Base-by-base conservation (phyloP, 2,888 invertebrate genomes). In the Ophonus ardosiacus region DNA sequence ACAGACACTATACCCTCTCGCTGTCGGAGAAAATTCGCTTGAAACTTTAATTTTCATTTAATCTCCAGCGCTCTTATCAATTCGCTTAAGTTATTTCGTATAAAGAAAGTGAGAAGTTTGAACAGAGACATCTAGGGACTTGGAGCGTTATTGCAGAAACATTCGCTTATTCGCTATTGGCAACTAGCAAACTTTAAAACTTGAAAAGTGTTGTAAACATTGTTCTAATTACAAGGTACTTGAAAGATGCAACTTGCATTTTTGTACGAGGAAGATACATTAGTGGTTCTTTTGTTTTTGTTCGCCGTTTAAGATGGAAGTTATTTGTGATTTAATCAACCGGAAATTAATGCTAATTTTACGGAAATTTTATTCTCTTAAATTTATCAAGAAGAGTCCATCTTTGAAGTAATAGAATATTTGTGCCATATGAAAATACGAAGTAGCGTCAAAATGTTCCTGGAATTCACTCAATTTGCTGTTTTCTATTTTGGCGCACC, bases 1-100 rank as follows among this genome's bases (percentile, higher is more conserved):
- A 17, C 57, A 56, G 71, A 57, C 82, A 82, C 57, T 71, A 71
- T 71, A 63, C 38, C 43, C 71, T 82, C 71, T 71, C 82, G 31
- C 71, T 82, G 71, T 51, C 68, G 68, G 56, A 43, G 68, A 65
- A 65, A 81, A 65, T 43, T 51, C 65, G 17, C 82, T 56, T 82
- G 71, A 82, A 82, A 82, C 82, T 82, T 82, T 82, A 82, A 82
- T 82, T 82, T 82, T 82, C 82, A 82, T 82, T 82, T 82, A 82
- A 82, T 82, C 82, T 82, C 71, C 24, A 21, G 21, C 51, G 7
- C 13, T 51, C 51, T 74, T 74, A 74, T 74, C 74, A 74, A 74
- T 74, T 74, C 74, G 74, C 43, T 51, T 24, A 82, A 82, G 31
- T 82, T 82, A 82, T 81, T 81, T 81, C 81, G 81, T 81, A 68